A percentile compares a stretch with the other conserved stretches of the same genome.
phyloP scores from a whole-genome alignment of 2,113 vertebrate genomes.

The Ammodytes dubius region DNA sequence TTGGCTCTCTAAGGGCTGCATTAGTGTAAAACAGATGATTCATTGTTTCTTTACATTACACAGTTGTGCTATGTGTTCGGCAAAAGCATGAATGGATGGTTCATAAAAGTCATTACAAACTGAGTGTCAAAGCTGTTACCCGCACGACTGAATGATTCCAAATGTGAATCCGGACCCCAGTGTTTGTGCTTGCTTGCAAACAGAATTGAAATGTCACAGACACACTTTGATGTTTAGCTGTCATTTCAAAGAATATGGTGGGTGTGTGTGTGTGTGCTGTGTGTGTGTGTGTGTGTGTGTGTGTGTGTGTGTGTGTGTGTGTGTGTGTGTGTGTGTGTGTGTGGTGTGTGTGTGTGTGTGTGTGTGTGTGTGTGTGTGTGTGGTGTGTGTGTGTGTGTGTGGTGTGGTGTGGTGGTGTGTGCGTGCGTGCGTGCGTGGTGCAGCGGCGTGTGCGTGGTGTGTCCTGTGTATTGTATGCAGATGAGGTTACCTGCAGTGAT shows the following conservation, averaged over 20 bases:
- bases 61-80: background rate
- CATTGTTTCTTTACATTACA: background rate
- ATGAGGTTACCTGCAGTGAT: conserved; percentile 9
- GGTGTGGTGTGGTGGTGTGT: background rate
- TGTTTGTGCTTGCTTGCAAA: conserved; percentile 25
- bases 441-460: background rate
- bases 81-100: conserved; percentile 5
- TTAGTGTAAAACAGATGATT: background rate
- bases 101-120: conserved; percentile 24
- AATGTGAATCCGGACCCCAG: conserved; percentile 12
- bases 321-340: background rate
- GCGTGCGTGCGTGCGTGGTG: background rate
- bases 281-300: background rate
- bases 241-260: background rate
- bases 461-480: background rate
- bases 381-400: background rate
- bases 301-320: background rate
- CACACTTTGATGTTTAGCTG: conserved; percentile 31
- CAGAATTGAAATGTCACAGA: conserved; percentile 51
- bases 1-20: background rate
- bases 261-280: background rate
- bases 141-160: background rate
- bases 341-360: background rate
- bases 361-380: background rate
- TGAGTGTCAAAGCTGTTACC: background rate